Evolutionary conservation across 2,888 invertebrate genomes (phyloP), one percentile per base, ranked within the genome.

Genomic region (Plutella xylostella): DNA sequence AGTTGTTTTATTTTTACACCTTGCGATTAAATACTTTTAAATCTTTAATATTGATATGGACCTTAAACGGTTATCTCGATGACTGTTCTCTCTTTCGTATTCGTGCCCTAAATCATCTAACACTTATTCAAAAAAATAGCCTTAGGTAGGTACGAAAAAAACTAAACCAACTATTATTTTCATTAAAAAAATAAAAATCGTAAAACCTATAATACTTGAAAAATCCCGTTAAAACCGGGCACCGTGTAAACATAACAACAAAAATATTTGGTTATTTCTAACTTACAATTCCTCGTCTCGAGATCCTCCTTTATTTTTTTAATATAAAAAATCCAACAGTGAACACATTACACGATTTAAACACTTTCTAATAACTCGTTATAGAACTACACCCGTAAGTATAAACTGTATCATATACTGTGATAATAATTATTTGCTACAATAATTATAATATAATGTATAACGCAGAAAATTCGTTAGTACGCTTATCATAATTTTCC

Each of bases 21-120:
- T 72, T 72, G 70, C 70, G 76, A 73, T 80, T 79, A 80, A 70
- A 82, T 72, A 77, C 64, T 70, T 58, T 77, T 73, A 74, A 76
- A n/a, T n/a, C 70, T 58, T 77, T 74, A 74, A 76, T 77, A 80
- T 78, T 83, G 83, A 83, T 83, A 83, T 83, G 83, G 69, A 77
- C 82, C 80, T 79, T 82, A 72, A 72, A 80, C 79, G 80, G 80
- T 80, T 68, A 67, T 63, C 59, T 65, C 74, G 72, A 69, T 72
- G 74, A 71, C 62, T 66, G 64, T 62, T 63, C 60, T 63, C 63
- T 63, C 61, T 55, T 55, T 59, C 56, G 50, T 45, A 33, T 61
- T 58, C 59, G 55, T 59, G 68, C 68, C 18, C 42, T 42, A 25
- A 72, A 61, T 63, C 57, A 59, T 50, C 68, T 72, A 73, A 68